Conservation (phyloP, 2,797 vertebrate species). For the Tragopan temminckii region DNA sequence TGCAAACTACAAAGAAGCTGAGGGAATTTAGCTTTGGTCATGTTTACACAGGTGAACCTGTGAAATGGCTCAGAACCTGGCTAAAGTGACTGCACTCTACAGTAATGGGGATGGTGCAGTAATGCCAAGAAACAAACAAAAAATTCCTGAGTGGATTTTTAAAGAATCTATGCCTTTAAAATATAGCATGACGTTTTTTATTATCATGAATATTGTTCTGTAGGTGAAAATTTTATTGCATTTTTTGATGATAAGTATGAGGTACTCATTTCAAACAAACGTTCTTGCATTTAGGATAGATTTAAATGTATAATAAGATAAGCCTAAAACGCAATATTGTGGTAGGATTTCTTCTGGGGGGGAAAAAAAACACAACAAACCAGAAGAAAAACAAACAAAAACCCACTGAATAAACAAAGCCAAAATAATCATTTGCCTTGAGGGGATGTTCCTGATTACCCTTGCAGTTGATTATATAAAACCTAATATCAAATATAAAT, state of each 20-base stretch:
- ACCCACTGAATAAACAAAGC: neutral
- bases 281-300: neutral
- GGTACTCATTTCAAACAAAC: neutral
- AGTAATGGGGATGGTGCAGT: neutral
- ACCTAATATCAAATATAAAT: constrained; percentile 58
- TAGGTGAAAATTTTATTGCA: neutral
- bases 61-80: neutral
- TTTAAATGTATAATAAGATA: neutral
- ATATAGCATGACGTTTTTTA: neutral
- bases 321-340: neutral
- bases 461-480: constrained; percentile 67
- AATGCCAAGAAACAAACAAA: neutral
- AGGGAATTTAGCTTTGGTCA: neutral
- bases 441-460: constrained; percentile 8
- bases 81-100: neutral
- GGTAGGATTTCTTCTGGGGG: neutral
- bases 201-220: neutral
- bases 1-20: neutral
- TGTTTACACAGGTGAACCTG: neutral
- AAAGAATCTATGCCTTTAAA: neutral
- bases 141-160: neutral
- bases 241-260: neutral
- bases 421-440: neutral
- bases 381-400: too few relatives aligned
- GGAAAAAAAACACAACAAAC: neutral